These are phyloP conservation scores for Squalus acanthias DNA, from an alignment of 2,797 vertebrate species.

Conservation along the genomic window DNA sequence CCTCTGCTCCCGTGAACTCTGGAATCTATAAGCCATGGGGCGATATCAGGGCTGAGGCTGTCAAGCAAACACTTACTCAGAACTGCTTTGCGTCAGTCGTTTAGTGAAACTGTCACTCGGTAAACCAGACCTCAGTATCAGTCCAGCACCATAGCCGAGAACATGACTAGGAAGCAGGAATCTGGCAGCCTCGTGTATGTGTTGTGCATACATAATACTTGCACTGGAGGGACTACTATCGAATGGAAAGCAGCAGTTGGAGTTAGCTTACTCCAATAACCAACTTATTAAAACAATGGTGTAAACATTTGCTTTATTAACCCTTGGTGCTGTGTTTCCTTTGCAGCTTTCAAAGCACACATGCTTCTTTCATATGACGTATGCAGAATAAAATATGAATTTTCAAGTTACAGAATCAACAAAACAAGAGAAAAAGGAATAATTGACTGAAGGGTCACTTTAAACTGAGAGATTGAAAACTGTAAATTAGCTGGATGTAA, in stretches of 20 bases:
- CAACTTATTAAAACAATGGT: background rate
- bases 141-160: background rate
- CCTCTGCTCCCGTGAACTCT: constrained; percentile 64
- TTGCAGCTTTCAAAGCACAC: background rate
- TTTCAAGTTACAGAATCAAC: background rate
- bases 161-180: background rate
- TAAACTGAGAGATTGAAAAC: background rate
- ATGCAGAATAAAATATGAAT: background rate
- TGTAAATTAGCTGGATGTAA: background rate
- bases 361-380: background rate
- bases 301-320: background rate
- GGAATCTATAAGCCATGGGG: constrained; percentile 63
- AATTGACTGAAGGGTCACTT: background rate
- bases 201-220: background rate
- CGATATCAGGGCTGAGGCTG: constrained; percentile 55
- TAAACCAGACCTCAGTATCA: background rate
- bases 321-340: background rate
- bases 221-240: background rate
- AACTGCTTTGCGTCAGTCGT: constrained; percentile 46
- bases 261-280: background rate
- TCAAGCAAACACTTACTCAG: constrained; percentile 57
- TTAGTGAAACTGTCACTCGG: background rate
- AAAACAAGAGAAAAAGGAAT: background rate
- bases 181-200: background rate
- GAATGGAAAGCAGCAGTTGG: background rate